A percentile compares a stretch with the other conserved stretches of the same genome.
phyloP scores from a whole-genome alignment of 2,888 invertebrate genomes.

The Eledone cirrhosa region DNA sequence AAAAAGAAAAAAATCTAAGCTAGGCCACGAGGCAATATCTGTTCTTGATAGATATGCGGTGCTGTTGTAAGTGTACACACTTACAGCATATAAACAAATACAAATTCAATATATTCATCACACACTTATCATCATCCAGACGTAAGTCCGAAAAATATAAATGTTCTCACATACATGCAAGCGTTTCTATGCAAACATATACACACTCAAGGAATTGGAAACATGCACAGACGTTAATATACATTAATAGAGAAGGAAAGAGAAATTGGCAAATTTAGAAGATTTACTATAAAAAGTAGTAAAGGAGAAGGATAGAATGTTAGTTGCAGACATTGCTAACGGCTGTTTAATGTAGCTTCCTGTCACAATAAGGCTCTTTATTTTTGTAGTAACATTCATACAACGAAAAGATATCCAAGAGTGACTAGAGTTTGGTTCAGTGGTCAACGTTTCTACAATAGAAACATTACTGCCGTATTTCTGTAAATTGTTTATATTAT shows the following conservation, averaged over 20 bases:
- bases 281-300: slow-evolving; percentile 7
- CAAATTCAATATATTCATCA: too few relatives aligned
- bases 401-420: background rate
- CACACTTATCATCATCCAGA: too few relatives aligned
- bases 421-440: too few relatives aligned
- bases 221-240: slow-evolving; percentile 7
- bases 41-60: slow-evolving; percentile 17
- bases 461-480: background rate
- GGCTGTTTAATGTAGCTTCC: slow-evolving; percentile 24
- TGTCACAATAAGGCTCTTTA: slow-evolving; percentile 15
- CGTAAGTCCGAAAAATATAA: too few relatives aligned
- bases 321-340: slow-evolving; percentile 16
- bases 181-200: too few relatives aligned
- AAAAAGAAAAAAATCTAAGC: slow-evolving; percentile 12
- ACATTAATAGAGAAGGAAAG: slow-evolving; percentile 4
- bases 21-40: slow-evolving; percentile 24
- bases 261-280: background rate
- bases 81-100: too few relatives aligned
- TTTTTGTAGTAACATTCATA: slow-evolving; percentile 7
- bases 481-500: slow-evolving; percentile 20
- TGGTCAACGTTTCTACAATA: background rate
- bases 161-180: too few relatives aligned
- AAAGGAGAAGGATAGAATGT: too few relatives aligned
- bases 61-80: slow-evolving; percentile 7
- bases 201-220: background rate